Conservation (phyloP, 2,888 invertebrate genomes). For the Cosmopolites sordidus region DNA sequence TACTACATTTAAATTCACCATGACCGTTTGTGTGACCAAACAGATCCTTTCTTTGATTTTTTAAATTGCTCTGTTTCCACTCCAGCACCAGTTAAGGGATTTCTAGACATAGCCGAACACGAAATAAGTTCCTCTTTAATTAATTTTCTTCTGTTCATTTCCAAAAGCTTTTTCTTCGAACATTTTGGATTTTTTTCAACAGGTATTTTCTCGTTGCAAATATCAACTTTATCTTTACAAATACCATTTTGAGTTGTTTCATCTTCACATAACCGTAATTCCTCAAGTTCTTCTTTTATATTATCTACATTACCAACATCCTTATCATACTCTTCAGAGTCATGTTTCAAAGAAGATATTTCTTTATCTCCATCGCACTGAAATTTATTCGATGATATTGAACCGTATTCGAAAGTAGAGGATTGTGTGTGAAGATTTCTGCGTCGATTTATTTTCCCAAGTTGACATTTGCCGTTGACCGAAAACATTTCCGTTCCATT, state of each 20-base stretch:
- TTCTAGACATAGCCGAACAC: slow-evolving; percentile 33
- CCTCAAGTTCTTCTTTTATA: slow-evolving; percentile 10
- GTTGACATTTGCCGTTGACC: slow-evolving; percentile 41
- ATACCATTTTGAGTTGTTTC: slow-evolving; percentile 8
- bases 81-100: slow-evolving; percentile 38
- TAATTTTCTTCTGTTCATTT: neutral
- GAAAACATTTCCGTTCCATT: slow-evolving; percentile 44
- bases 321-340: neutral
- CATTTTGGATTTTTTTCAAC: neutral
- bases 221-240: neutral
- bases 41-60: slow-evolving; percentile 30
- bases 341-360: neutral
- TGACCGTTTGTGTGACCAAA: slow-evolving; percentile 28
- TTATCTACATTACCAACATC: neutral
- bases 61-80: slow-evolving; percentile 32
- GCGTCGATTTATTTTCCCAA: slow-evolving; percentile 29
- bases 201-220: neutral
- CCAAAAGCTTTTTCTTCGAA: neutral
- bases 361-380: too few species aligned
- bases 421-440: slow-evolving; percentile 17
- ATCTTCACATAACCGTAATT: slow-evolving; percentile 18
- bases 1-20: slow-evolving; percentile 27
- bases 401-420: slow-evolving; percentile 32
- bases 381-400: neutral
- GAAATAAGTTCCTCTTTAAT: slow-evolving; percentile 7